Base-by-base conservation (phyloP, 2,113 vertebrate genomes). In the Aegotheles bennettii region DNA sequence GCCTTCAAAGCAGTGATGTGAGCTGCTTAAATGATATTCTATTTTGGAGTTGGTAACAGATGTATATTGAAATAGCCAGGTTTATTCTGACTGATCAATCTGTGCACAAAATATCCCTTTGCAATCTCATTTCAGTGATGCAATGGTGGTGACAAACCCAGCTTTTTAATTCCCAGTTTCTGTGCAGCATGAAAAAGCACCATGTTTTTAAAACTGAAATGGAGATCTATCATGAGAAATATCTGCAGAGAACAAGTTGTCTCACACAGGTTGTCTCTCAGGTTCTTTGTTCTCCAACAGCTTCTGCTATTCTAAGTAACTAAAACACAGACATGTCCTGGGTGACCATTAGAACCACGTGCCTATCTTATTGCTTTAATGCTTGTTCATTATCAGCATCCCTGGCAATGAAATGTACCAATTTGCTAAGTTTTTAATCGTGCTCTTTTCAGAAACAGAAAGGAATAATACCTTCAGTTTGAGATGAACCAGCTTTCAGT, bases 71-170 rank as follows among this genome's bases (percentile, higher is more conserved):
- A 88, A 77, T 47, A 84, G 14, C 26, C 70, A 38, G n/a, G 38
- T 48, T 90, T 69, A 87, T 92, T 93, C 56, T 93, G 26, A 21
- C 47, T 70, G 68, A 68, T 74, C 57, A 75, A 57, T 87, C 56
- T 92, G 57, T 48, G 57, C 20, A 57, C 31, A 84, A 60, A 74
- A 57, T 61, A 71, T 21, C 25, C 31, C 11, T 75, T 31, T 68
- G 21, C 47, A 63, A 6, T 63, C 38, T 70, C 59, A 14, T 84
- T 87, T 91, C 69, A 79, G 59, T 48, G 70, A 33, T 19, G n/a
- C 16, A 79, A 5, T 17, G n/a, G n/a, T 57, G 54, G 36, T 65
- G 68, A 87, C n/a, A n/a, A 8, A 1, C 6, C 75, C 11, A 38
- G 42, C 17, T 74, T 69, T 91, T 68, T 69, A 87, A 87, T 65